Evolutionary conservation across 2,888 invertebrate genomes (phyloP), one percentile per base, ranked within the genome.

Genomic region (Eupithecia tripunctaria): DNA sequence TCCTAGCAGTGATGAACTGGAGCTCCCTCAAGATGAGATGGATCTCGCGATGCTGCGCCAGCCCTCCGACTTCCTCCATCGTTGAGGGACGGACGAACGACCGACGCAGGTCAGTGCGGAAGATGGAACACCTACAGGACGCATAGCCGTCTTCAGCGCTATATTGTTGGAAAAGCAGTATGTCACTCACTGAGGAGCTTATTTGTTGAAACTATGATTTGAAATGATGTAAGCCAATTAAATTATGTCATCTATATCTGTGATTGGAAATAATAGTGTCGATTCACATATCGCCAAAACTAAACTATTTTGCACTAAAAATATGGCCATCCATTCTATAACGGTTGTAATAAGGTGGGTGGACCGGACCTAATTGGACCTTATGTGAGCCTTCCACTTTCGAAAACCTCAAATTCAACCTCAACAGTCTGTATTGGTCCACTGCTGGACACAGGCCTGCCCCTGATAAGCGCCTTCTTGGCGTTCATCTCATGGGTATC

Each of bases 1-100:
- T 98, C 85, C 98, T 96, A 82, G 97, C 96, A 59, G 99, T 99
- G 89, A 99, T 98, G 95, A 98, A 98, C 94, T 98, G 98, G 82
- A 99, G 95, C 95, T 99, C 99, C 82, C 97, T 96, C 80, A 99
- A 96, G 88, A 99, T 99, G 87, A 97, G 96, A 88, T 97, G 97
- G 83, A 99, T 96, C 92, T 99, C 99, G 81, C 97, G 95, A 86
- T 97, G 97, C 86, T 97, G 96, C 82, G 94, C 95, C 77, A 96
- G 95, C 60, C 95, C 95, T 80, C 94, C 95, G 83, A 95, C 95
- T 84, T 96, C 96, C 90, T 97, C 97, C 93, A 97, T 97, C 77
- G 97, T 97, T 79, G 97, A 96, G 67, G 97, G 97, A 82, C 97
- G 95, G 84, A 96, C 96, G 91, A 96, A 97, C 82, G 96, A 96